Conservation (phyloP, 2,888 invertebrate species). For the Campoplex nolae region DNA sequence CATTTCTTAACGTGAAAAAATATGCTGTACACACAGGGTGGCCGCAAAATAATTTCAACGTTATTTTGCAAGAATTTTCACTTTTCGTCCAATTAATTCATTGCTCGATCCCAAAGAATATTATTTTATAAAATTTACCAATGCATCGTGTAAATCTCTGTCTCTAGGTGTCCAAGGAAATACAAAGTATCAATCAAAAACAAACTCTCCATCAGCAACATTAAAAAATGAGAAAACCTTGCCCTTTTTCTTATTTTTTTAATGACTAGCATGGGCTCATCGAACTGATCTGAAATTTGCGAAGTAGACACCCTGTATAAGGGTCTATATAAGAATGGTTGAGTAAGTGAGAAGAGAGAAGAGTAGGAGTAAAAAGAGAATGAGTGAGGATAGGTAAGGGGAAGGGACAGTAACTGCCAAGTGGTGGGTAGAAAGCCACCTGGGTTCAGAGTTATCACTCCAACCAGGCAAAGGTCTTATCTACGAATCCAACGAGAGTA, state of each 20-base stretch:
- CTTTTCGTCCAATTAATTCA: background rate
- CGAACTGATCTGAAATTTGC: background rate
- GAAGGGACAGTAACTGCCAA: conserved; percentile 71
- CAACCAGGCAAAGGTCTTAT: conserved; percentile 71
- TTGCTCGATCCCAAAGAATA: background rate
- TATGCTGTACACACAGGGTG: background rate
- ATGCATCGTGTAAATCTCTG: too few species aligned
- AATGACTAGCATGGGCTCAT: background rate
- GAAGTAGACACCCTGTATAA: background rate
- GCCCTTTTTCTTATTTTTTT: background rate
- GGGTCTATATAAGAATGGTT: conserved; percentile 1
- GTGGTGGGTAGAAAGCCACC: conserved; percentile 73
- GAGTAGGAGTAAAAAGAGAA: conserved; percentile 45
- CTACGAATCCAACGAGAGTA: conserved; percentile 72
- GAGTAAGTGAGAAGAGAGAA: conserved; percentile 37
- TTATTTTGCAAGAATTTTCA: background rate
- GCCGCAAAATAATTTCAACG: background rate
- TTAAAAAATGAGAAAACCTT: background rate
- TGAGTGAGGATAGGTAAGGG: conserved; percentile 41
- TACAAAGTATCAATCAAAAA: too few species aligned
- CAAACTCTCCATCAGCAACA: background rate
- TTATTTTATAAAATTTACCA: background rate
- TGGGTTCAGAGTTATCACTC: conserved; percentile 78
- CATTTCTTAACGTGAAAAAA: conserved; percentile 28
- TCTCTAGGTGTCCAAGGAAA: too few species aligned